Percentiles rank a stretch among this genome's conserved stretches.
phyloP scores from a whole-genome alignment of 2,888 invertebrate genomes.

The Fabriciana adippe region DNA sequence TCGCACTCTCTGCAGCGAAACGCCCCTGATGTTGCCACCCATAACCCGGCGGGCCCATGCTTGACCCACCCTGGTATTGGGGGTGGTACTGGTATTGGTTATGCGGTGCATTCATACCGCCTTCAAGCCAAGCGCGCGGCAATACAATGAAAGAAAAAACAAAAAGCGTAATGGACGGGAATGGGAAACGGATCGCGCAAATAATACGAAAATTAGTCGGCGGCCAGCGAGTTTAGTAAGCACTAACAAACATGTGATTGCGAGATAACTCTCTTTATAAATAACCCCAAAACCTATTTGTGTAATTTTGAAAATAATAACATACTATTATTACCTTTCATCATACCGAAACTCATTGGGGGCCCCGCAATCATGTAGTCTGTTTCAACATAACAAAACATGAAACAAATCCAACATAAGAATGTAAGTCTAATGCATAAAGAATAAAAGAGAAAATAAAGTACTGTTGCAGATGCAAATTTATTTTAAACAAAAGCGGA shows the following conservation, averaged over 20 bases:
- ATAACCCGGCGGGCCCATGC: conserved; percentile 55
- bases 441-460: conserved; percentile 58
- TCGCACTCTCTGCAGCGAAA: conserved; percentile 79
- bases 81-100: conserved; percentile 81
- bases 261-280: conserved; percentile 52
- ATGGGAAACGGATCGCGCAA: conserved; percentile 62
- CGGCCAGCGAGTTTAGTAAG: conserved; percentile 67
- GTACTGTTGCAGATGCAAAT: conserved; percentile 63
- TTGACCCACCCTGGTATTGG: conserved; percentile 73
- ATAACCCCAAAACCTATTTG: conserved; percentile 61
- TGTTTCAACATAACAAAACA: conserved; percentile 86
- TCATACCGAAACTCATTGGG: conserved; percentile 93
- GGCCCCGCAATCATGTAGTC: conserved; percentile 89
- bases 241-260: conserved; percentile 55
- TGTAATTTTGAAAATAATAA: conserved; percentile 66
- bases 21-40: conserved; percentile 68
- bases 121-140: conserved; percentile 82
- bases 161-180: conserved; percentile 78
- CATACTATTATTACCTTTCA: conserved; percentile 88
- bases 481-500: conserved; percentile 60
- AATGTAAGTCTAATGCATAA: conserved; percentile 82
- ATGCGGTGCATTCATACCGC: conserved; percentile 83
- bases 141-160: conserved; percentile 82
- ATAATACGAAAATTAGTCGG: conserved; percentile 57
- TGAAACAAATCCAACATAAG: conserved; percentile 87